Conservation (phyloP, 2,888 invertebrate genomes). For the Pyrrhia umbra region DNA sequence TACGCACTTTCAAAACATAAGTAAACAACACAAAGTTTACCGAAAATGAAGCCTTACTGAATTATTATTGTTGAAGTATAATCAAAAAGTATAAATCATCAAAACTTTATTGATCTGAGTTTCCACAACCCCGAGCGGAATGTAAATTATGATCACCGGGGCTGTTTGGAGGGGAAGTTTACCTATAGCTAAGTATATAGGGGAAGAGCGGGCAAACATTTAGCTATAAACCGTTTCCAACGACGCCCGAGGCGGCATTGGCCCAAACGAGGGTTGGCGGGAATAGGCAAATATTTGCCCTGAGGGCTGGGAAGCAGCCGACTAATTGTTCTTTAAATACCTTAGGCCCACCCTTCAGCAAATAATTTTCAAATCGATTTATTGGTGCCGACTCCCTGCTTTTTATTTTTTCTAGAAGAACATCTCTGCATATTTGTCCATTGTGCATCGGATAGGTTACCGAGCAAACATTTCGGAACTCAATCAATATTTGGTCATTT, state of each 20-base stretch:
- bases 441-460: slow-evolving; percentile 74
- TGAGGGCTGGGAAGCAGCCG: slow-evolving; percentile 86
- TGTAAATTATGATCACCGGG: slow-evolving; percentile 70
- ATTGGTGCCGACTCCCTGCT: slow-evolving; percentile 79
- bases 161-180: slow-evolving; percentile 74
- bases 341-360: slow-evolving; percentile 83
- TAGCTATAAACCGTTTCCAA: slow-evolving; percentile 83
- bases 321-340: slow-evolving; percentile 90
- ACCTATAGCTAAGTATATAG: slow-evolving; percentile 78
- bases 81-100: slow-evolving; percentile 22
- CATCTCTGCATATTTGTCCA: slow-evolving; percentile 66
- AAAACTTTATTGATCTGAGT: slow-evolving; percentile 49
- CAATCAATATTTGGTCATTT: slow-evolving; percentile 72
- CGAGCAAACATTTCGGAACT: slow-evolving; percentile 75
- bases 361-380: slow-evolving; percentile 88
- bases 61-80: slow-evolving; percentile 21
- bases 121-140: slow-evolving; percentile 47
- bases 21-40: slow-evolving; percentile 37
- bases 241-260: slow-evolving; percentile 83
- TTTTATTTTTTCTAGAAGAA: slow-evolving; percentile 72
- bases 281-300: slow-evolving; percentile 88
- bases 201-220: slow-evolving; percentile 85
- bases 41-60: slow-evolving; percentile 37
- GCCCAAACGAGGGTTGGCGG: slow-evolving; percentile 87
- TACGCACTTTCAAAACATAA: slow-evolving; percentile 25